Base-by-base conservation (phyloP, 2,888 invertebrate genomes). In the Campaea margaritaria region DNA sequence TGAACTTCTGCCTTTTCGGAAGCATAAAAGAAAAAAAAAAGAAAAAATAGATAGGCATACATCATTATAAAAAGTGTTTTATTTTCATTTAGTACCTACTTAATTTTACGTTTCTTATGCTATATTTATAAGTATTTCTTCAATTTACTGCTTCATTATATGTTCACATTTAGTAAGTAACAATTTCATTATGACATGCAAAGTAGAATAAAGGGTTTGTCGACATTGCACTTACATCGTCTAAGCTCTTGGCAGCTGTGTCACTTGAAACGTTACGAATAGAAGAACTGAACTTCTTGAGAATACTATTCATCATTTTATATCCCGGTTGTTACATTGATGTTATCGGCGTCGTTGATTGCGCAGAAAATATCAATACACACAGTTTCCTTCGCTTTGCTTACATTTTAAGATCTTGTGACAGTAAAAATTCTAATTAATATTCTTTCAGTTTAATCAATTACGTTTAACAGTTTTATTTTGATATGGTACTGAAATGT, bases 291-390 rank as follows among this genome's bases (percentile, higher is more conserved):
- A 67, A 62, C 42, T 51, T 52, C 8, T 13, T 21, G 54, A 50
- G 42, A 62, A 65, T 67, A 58, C 53, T 9, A 53, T 51, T 62
- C 67, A 58, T 59, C 62, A 70, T 71, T 76, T 72, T 68, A 68
- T 68, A 75, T 72, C 70, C 49, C 56, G 16, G 15, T 38, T 53
- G 8, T 5, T 13, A 12, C 42, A 58, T 49, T 62, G 58, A 64
- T 56, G n/a, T n/a, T n/a, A 39, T 39, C 53, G 64, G 54, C 41
- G 39, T 28, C 15, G 31, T 61, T 59, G 58, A 65, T 54, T 63
- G 45, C 55, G 62, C 11, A 53, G 71, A 66, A 68, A 70, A 66
- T 49, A 36, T 38, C 43, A 39, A 15, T 14, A 7, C 8, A 34
- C 31, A 15, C 12, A 47, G 21, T 34, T 51, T 27, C 27, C 39